These are phyloP conservation scores for Microctenopoma stevenorrisi DNA, from an alignment of 2,797 vertebrate genomes.

Conservation along the genomic window DNA sequence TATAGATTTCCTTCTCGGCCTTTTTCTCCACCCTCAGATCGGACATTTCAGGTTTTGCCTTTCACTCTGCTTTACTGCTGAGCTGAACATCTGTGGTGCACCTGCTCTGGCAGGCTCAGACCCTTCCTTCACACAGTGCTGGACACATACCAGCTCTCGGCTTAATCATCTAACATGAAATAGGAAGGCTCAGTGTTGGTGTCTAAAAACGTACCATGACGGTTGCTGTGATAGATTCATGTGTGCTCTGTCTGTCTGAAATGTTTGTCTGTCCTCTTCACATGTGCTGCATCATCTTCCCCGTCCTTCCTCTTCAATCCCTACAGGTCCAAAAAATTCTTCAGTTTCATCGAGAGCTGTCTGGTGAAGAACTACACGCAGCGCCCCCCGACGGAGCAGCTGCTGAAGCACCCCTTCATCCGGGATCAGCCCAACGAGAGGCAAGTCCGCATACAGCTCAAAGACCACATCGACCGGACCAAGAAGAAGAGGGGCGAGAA, in stretches of 20 bases:
- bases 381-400: slow-evolving; percentile 94
- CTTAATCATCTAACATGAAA: neutral
- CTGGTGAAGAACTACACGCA: slow-evolving; percentile 99
- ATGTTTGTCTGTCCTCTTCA: neutral
- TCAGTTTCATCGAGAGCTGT: slow-evolving; percentile 97
- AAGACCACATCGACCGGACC: slow-evolving; percentile 98
- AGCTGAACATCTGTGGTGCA: slow-evolving; percentile 69
- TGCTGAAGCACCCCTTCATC: slow-evolving; percentile 97
- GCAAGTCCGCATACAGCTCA: slow-evolving; percentile 98
- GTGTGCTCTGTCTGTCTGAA: slow-evolving; percentile 1
- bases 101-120: slow-evolving; percentile 61
- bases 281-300: neutral
- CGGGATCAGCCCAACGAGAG: slow-evolving; percentile 98
- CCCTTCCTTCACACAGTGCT: slow-evolving; percentile 32
- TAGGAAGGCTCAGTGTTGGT: neutral
- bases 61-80: slow-evolving; percentile 34
- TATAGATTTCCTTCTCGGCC: slow-evolving; percentile 14
- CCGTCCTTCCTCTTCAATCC: neutral
- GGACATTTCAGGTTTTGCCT: slow-evolving; percentile 15
- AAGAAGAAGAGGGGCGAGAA: slow-evolving; percentile 99
- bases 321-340: slow-evolving; percentile 98
- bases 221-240: neutral
- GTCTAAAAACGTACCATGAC: no score
- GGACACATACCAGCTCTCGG: slow-evolving; percentile 18
- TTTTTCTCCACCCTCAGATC: slow-evolving; percentile 27